A percentile compares a stretch with the other conserved stretches of the same genome.
These are phyloP conservation scores for Melopsittacus undulatus DNA, from an alignment of 2,797 vertebrate genomes.

Conservation along the genomic window DNA sequence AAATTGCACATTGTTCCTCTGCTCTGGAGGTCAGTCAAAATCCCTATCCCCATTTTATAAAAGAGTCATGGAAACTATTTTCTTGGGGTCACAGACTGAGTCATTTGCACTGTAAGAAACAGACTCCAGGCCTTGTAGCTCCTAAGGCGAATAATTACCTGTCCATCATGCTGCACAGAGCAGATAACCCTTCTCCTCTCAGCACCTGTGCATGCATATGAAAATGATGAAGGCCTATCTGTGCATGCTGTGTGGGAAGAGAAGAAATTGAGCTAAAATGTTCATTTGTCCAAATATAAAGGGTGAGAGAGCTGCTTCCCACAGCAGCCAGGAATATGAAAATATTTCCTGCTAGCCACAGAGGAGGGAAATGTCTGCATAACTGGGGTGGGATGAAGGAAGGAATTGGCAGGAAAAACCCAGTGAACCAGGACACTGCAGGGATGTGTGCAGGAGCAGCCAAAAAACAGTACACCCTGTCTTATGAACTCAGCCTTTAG, in stretches of 20 bases:
- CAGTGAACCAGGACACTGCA: neutral
- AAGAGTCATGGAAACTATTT: neutral
- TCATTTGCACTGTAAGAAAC: neutral
- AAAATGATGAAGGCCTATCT: neutral
- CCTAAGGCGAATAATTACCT: neutral
- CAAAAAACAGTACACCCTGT: neutral
- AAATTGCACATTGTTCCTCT: neutral
- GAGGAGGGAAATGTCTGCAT: slow-evolving; percentile 39
- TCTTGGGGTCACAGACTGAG: neutral
- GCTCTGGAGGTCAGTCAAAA: neutral
- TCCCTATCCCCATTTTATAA: neutral
- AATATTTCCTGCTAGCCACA: slow-evolving; percentile 56
- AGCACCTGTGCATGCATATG: neutral
- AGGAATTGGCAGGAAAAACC: slow-evolving; percentile 38
- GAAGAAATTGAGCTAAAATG: neutral
- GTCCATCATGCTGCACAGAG: neutral
- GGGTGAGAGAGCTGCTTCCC: slow-evolving; percentile 12
- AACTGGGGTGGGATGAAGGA: slow-evolving; percentile 21
- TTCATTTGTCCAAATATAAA: slow-evolving; percentile 9
- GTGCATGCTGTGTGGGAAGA: neutral
- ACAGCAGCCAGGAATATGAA: slow-evolving; percentile 43
- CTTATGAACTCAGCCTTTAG: neutral
- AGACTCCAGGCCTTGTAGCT: neutral
- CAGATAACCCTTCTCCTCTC: neutral
- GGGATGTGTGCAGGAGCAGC: neutral